These are phyloP conservation scores for Petrocephalus microphthalmus DNA, from an alignment of 2,113 vertebrate genomes.

Conservation along the genomic window DNA sequence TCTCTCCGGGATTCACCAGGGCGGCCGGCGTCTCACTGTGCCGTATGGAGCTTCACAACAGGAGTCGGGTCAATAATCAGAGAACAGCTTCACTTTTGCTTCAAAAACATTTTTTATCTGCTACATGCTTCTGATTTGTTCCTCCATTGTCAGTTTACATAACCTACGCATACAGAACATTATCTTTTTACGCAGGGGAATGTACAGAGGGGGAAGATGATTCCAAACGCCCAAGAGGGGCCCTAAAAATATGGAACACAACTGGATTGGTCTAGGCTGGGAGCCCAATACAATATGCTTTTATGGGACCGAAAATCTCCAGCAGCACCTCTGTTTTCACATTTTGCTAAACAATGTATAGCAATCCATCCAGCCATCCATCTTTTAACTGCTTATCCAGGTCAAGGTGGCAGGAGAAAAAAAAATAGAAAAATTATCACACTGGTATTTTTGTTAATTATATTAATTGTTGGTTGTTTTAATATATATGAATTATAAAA, in stretches of 20 bases:
- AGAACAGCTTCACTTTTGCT: background rate
- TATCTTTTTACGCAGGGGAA: background rate
- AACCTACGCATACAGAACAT: background rate
- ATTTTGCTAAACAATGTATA: background rate
- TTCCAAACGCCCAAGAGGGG: background rate
- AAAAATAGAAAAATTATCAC: background rate
- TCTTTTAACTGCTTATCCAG: background rate
- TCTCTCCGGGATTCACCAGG: conserved; percentile 31
- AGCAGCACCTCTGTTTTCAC: background rate
- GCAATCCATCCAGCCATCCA: background rate
- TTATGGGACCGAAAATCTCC: background rate
- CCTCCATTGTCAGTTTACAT: background rate
- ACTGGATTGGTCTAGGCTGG: no score
- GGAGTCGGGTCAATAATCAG: background rate
- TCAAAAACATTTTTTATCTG: background rate
- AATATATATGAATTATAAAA: no score
- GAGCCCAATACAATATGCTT: background rate
- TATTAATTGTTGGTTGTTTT: background rate
- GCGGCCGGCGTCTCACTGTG: conserved; percentile 25
- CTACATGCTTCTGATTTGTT: background rate
- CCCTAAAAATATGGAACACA: background rate
- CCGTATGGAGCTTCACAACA: conserved; percentile 14
- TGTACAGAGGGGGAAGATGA: background rate
- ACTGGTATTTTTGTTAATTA: background rate
- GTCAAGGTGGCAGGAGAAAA: background rate